Evolutionary conservation across 2,113 vertebrate species (phyloP), one percentile per base, ranked within the genome.

Genomic region (Fulica atra): DNA sequence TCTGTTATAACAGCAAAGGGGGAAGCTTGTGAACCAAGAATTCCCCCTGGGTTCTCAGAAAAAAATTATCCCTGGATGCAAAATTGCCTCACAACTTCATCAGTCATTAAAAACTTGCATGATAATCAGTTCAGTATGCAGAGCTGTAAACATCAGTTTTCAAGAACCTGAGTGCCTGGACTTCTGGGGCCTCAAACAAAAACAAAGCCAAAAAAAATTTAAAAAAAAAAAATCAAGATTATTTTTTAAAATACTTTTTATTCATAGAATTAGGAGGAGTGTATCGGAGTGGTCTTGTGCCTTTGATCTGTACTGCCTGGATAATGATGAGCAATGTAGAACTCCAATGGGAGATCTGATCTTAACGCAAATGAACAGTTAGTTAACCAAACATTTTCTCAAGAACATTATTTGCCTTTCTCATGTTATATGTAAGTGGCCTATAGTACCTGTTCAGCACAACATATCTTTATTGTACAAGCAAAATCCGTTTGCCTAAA

Each of bases 381-480:
- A 54, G 66, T 93, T 92, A 92, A 86, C 35, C 89, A 80, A 94
- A 96, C 82, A 42, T 70, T 90, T 95, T 44, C 85, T 94, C 78
- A 28, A 76, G 83, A 88, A 92, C 31, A 0, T 83, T 72, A 70
- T 87, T 84, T 94, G 57, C 61, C 82, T 88, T 91, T n/a, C 87
- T 86, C 86, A 90, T 42, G 51, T 94, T 73, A 69, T 38, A 66
- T 91, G 74, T 94, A 90, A 90, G 71, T 97, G 96, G 97, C 97
- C 97, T 98, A 96, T 95, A 93, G 96, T 95, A 97, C 97, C 97
- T 96, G 94, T 95, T 97, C 97, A 98, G 96, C 88, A 98, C 97
- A 98, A 98, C 97, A 98, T 98, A 98, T 97, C 97, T 98, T 98
- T 98, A 95, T 98, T 98, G 97, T 96, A 98, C 96, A 70, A 98